Evolutionary conservation across 2,113 vertebrate species (phyloP).

Genomic region (Pachycephala philippinensis): DNA sequence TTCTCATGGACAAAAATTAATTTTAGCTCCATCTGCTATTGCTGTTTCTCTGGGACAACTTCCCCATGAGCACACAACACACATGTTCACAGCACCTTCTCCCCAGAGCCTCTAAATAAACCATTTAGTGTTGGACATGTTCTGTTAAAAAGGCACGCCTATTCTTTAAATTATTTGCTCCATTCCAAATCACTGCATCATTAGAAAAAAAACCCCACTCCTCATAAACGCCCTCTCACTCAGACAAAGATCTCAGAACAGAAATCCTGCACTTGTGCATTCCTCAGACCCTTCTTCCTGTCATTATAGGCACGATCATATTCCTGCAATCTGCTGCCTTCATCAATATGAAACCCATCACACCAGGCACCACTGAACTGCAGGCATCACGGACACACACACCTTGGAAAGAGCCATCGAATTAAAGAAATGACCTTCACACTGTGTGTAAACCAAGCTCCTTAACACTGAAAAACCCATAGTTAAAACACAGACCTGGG

Average conservation of each 20-base stretch:
- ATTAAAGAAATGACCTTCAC: neutral
- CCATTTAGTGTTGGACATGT: neutral
- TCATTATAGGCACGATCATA: neutral
- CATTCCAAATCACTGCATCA: neutral
- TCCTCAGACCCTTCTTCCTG: neutral
- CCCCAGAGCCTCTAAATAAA: neutral
- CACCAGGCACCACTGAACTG: neutral
- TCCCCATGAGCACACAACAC: neutral
- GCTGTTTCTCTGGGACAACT: neutral
- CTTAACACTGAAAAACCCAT: neutral
- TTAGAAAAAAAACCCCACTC: neutral
- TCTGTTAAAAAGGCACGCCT: neutral
- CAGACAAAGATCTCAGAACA: neutral
- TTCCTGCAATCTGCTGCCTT: slow-evolving; percentile 15
- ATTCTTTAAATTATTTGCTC: neutral
- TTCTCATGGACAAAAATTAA: neutral
- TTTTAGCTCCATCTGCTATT: neutral
- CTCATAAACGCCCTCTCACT: neutral
- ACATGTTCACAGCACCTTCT: neutral
- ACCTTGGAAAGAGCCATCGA: neutral
- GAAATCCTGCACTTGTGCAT: neutral
- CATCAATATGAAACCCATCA: slow-evolving; percentile 13
- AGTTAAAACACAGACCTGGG: neutral
- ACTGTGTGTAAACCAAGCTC: neutral
- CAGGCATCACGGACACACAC: neutral